A percentile compares a stretch with the other conserved stretches of the same genome.
These are phyloP conservation scores for Circaetus cinerascens DNA, from an alignment of 2,113 vertebrate genomes.

Conservation along the genomic window DNA sequence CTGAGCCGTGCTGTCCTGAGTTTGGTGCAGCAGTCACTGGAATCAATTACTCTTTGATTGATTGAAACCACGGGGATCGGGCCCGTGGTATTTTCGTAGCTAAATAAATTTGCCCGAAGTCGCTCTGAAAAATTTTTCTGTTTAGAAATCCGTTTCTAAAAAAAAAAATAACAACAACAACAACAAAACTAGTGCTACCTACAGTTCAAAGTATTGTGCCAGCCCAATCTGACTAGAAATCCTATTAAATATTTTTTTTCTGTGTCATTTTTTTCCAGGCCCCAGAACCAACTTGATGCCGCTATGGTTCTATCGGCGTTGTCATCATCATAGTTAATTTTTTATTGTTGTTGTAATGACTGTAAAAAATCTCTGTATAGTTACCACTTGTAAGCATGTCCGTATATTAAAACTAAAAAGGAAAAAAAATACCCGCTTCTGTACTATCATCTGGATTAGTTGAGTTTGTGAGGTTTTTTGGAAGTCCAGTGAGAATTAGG, in stretches of 20 bases:
- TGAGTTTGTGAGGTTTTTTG: constrained; percentile 81
- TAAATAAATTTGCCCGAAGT: not conserved
- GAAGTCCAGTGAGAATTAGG: constrained; percentile 89
- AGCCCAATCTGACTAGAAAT: not conserved
- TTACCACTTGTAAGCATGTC: constrained; percentile 95
- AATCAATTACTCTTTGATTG: not conserved
- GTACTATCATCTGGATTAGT: constrained; percentile 87
- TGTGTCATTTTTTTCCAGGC: constrained; percentile 82
- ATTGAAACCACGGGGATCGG: not conserved
- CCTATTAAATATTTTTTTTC: not conserved
- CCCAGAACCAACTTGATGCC: constrained; percentile 89
- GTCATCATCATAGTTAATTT: constrained; percentile 82
- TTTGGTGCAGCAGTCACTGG: not conserved
- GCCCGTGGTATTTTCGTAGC: not conserved
- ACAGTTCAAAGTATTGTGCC: not conserved
- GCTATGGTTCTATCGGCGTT: constrained; percentile 84
- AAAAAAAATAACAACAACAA: not conserved
- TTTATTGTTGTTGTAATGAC: constrained; percentile 78
- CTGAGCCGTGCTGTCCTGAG: not conserved
- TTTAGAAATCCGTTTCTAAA: not conserved
- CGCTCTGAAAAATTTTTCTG: not conserved
- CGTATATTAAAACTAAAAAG: constrained; percentile 83
- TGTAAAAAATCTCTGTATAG: constrained; percentile 92
- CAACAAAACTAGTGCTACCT: not conserved
- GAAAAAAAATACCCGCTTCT: constrained; percentile 75